Evolutionary conservation across 2,888 invertebrate genomes (phyloP).

Genomic region (Acleris cristana): DNA sequence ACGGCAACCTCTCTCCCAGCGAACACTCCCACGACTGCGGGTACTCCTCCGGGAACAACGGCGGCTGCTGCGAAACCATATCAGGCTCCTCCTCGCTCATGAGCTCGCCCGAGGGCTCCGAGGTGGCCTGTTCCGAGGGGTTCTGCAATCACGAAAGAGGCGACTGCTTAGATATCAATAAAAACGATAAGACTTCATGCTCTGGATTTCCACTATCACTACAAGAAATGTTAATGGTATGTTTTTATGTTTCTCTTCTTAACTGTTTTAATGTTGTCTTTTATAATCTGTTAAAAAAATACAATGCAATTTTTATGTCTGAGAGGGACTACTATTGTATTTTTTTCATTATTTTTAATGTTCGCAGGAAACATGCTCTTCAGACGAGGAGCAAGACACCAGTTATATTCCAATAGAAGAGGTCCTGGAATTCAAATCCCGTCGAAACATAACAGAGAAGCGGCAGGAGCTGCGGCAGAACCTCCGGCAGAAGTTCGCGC

Average conservation of each 20-base stretch:
- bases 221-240: conserved; percentile 92
- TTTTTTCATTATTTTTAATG: not conserved
- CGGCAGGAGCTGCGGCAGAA: conserved; percentile 92
- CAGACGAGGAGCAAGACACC: conserved; percentile 89
- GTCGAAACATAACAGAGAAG: conserved; percentile 90
- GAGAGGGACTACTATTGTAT: too few relatives aligned
- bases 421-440: conserved; percentile 93
- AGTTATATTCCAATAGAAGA: conserved; percentile 95
- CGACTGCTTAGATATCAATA: conserved; percentile 71
- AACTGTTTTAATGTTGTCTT: too few relatives aligned
- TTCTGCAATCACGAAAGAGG: conserved; percentile 91
- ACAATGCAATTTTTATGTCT: too few relatives aligned
- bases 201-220: conserved; percentile 85
- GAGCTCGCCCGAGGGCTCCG: conserved; percentile 95
- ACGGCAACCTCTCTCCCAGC: conserved; percentile 85
- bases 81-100: conserved; percentile 90
- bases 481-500: conserved; percentile 91
- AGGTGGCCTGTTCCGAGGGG: conserved; percentile 94
- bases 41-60: conserved; percentile 93
- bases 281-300: too few relatives aligned
- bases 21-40: conserved; percentile 93
- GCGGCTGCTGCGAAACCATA: conserved; percentile 87
- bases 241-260: conserved; percentile 43
- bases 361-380: conserved; percentile 89
- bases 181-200: conserved; percentile 71